Evolutionary conservation across 2,888 invertebrate species (phyloP), one percentile per base, ranked within the genome.

Genomic region (Cantharis rufa): DNA sequence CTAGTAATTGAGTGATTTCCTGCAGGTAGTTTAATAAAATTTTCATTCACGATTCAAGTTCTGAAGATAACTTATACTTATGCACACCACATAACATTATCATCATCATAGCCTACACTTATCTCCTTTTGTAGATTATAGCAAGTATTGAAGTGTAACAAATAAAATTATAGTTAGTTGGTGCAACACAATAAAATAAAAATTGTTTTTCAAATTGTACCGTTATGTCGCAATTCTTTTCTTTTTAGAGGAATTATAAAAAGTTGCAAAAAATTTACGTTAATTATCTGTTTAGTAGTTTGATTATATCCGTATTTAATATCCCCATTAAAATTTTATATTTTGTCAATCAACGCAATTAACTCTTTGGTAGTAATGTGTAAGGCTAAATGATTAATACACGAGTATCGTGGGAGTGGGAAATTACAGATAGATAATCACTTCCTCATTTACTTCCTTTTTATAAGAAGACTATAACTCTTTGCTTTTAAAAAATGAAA

Each of bases 391-490:
- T 71, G 74, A 74, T 74, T 77, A 74, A 24, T 70, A 62, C 72
- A 78, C 73, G 72, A 71, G 72, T 32, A 15, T 75, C 68, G 78
- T 78, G 78, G 78, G 78, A 78, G 75, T 75, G 78, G 78, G 78
- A 78, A 78, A 78, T 66, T 75, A 75, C 66, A 21, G 48, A 61
- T 13, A 71, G 78, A 78, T 78, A 78, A 75, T 32, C 66, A 69
- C 62, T 78, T 78, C 78, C 78, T 78, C 75, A 63, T 68, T 72
- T 75, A 75, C 72, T 78, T 78, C 78, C 78, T 78, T 71, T 78
- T 68, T 28, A 62, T 63, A 72, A 13, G 70, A 68, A 72, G 48
- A 66, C 48, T 16, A 63, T 62, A 74, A 70, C 64, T 75, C 75
- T 71, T 77, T 74, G 70, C 76, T 73, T 73, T 66, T 71, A 21